phyloP scores from a whole-genome alignment of 2,797 vertebrate genomes.

The Cryptoblepharus egeriae region DNA sequence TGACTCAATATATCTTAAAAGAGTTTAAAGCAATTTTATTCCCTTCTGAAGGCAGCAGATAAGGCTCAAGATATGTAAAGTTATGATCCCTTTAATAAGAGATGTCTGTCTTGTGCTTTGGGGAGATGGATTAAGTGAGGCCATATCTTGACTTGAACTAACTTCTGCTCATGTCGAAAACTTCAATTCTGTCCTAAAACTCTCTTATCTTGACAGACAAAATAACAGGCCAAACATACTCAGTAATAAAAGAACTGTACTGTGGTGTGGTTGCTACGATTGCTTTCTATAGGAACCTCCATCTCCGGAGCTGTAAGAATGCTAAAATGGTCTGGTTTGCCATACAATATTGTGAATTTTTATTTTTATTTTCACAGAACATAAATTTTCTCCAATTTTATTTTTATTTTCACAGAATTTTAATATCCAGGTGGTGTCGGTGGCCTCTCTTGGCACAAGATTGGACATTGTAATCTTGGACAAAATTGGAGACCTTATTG shows the following conservation, averaged over 20 bases:
- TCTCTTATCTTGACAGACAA: conserved; percentile 14
- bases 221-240: not conserved
- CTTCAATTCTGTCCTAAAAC: not conserved
- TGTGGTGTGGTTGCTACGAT: not conserved
- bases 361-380: not conserved
- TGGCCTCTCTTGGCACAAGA: not conserved
- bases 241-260: not conserved
- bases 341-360: conserved; percentile 10
- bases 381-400: no score
- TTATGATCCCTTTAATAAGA: conserved; percentile 34
- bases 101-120: not conserved
- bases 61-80: conserved; percentile 14
- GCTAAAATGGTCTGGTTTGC: not conserved
- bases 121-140: conserved; percentile 11
- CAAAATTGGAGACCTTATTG: not conserved
- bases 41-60: conserved; percentile 5
- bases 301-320: conserved; percentile 10
- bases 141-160: conserved; percentile 17
- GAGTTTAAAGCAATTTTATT: conserved; percentile 1
- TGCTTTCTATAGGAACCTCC: not conserved
- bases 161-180: not conserved
- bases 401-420: not conserved
- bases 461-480: not conserved
- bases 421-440: not conserved
- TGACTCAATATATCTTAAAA: conserved; percentile 12